Evolutionary conservation across 2,113 vertebrate species (phyloP).

Genomic region (Erpornis zantholeuca): DNA sequence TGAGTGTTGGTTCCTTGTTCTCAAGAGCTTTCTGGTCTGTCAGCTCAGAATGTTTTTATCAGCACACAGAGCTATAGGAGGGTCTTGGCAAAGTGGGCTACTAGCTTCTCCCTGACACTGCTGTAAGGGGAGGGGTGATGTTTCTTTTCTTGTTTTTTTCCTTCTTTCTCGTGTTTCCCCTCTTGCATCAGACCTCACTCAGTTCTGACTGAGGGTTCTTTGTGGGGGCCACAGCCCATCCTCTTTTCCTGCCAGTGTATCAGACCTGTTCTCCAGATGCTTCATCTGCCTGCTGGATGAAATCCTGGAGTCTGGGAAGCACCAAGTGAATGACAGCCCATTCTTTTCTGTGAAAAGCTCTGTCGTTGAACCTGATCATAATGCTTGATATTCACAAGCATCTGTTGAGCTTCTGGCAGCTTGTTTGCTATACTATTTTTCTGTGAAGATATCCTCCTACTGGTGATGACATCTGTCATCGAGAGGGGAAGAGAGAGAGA

Average conservation of each 20-base stretch:
- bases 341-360: neutral
- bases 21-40: neutral
- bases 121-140: accelerated
- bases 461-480: neutral
- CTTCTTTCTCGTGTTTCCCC: accelerated
- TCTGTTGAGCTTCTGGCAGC: neutral
- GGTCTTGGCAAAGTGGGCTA: neutral
- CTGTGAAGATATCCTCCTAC: neutral
- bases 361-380: neutral
- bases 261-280: accelerated
- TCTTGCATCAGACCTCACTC: neutral
- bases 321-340: accelerated
- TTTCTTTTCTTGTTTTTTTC: neutral
- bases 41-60: neutral
- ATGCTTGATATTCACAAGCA: neutral
- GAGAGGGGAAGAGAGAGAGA: neutral
- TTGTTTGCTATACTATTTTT: neutral
- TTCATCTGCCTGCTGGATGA: neutral
- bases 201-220: neutral
- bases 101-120: neutral
- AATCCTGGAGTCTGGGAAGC: neutral
- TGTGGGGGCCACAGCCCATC: neutral
- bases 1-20: neutral
- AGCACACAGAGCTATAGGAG: neutral
- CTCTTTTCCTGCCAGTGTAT: no score